Base-by-base conservation (phyloP, 1,140 invertebrate genomes). In the Zaprionus kolodkinae region DNA sequence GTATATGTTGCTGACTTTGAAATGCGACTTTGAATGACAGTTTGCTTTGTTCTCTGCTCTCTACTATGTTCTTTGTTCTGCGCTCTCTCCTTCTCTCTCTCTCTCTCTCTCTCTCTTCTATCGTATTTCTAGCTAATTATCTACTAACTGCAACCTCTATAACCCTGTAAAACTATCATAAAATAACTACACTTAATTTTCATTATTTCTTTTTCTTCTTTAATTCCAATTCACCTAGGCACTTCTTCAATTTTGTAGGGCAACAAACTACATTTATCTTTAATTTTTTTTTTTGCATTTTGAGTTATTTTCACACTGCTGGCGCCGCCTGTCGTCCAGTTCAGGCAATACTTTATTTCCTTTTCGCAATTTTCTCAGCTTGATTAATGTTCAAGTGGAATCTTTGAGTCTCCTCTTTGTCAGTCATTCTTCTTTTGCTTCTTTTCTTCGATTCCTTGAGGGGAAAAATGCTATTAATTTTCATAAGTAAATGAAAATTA, bases 401-500 rank as follows among this genome's bases (percentile, higher is more conserved):
- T 50, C 21, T 12, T 25, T 25, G 33, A 50, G 45, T 25, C 45
- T 45, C 3, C 27, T 7, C 52, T 27, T 27, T 55, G 25, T 27
- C 52, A n/a, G 17, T 17, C 21, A 25, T 54, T 35, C 36, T 15
- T 56, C 65, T 4, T 4, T 45, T 40, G 12, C 12, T 36, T 43
- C 36, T 21, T 21, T 21, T 21, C 27, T 45, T 36, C 50, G 33
- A 25, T 61, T 36, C 48, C 45, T 60, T 15, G 40, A 15, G 57
- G 40, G 35, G 27, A 30, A 48, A 75, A 71, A 75, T 64, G 68
- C 72, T 71, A 75, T 75, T 71, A 75, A 71, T 75, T 75, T 71
- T 75, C 67, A 75, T 71, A 75, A 75, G 67, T 71, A 60, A 71
- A 75, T 71, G 72, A 64, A 75, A 71, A 65, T 71, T 52, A 67